Evolutionary conservation across 2,113 vertebrate genomes (phyloP).

Genomic region (Eulacestoma nigropectus): DNA sequence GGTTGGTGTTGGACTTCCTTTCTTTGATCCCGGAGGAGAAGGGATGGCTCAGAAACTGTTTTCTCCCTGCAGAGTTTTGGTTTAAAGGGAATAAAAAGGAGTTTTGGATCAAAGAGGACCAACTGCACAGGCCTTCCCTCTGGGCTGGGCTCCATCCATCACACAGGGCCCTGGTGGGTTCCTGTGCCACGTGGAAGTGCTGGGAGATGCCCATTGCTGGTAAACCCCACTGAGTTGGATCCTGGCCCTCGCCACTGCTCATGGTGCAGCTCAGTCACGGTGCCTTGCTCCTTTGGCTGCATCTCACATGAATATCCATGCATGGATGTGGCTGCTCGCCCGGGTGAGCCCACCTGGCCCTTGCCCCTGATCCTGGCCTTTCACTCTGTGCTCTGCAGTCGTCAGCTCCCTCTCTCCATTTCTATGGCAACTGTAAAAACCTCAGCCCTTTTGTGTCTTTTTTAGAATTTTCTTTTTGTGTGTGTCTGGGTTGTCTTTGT

Average conservation of each 20-base stretch:
- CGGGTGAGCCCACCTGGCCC: neutral
- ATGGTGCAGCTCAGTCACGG: neutral
- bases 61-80: neutral
- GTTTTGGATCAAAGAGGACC: neutral
- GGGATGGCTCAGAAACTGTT: neutral
- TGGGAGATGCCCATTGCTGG: neutral
- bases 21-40: neutral
- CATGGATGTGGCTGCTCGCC: neutral
- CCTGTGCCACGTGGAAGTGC: neutral
- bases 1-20: neutral
- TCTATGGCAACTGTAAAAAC: conserved; percentile 71
- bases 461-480: neutral
- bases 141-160: neutral
- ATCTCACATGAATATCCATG: neutral
- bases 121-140: neutral
- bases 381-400: conserved; percentile 38
- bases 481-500: neutral
- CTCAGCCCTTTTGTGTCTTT: conserved; percentile 38
- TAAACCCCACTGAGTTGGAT: fast-evolving
- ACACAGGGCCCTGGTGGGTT: neutral
- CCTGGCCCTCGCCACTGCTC: neutral
- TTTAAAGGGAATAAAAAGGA: neutral
- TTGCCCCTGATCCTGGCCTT: neutral
- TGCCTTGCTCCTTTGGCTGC: neutral
- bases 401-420: conserved; percentile 60